Evolutionary conservation across 2,888 invertebrate species (phyloP).

Genomic region (Trichogramma dendrolimi): DNA sequence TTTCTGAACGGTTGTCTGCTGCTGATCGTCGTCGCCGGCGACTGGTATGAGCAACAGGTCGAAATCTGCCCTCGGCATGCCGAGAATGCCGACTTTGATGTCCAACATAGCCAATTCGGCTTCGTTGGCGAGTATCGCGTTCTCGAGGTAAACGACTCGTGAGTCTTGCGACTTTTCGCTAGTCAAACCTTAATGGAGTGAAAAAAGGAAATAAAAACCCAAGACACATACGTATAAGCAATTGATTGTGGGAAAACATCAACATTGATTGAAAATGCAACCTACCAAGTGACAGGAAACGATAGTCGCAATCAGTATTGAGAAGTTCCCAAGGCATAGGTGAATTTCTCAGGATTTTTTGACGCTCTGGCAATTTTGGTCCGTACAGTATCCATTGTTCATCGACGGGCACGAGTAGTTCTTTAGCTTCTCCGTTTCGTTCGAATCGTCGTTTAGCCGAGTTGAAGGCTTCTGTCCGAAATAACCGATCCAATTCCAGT

Average conservation of each 20-base stretch:
- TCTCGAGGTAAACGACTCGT: conserved; percentile 56
- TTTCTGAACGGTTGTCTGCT: background rate
- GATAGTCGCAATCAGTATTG: conserved; percentile 59
- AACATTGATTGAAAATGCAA: background rate
- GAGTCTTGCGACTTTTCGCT: conserved; percentile 40
- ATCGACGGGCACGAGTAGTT: conserved; percentile 48
- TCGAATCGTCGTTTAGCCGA: conserved; percentile 53
- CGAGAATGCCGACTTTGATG: conserved; percentile 61
- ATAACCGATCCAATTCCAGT: conserved; percentile 60
- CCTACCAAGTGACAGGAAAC: conserved; percentile 55
- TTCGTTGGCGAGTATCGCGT: conserved; percentile 58
- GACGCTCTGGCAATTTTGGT: conserved; percentile 54
- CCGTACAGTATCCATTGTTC: conserved; percentile 59
- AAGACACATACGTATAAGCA: background rate
- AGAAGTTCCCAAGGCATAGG: conserved; percentile 61
- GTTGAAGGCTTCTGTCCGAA: conserved; percentile 62
- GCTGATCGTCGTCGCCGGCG: conserved; percentile 18
- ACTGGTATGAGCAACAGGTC: conserved; percentile 59
- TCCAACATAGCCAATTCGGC: conserved; percentile 52
- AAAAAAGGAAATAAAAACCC: background rate
- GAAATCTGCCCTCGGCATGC: conserved; percentile 56
- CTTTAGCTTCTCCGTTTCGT: conserved; percentile 38
- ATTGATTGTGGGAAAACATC: background rate
- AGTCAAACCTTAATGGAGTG: conserved; percentile 11
- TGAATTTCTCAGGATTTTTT: conserved; percentile 59